phyloP scores from a whole-genome alignment of 1,140 invertebrate species.

The Brachionus rotundiformis region DNA sequence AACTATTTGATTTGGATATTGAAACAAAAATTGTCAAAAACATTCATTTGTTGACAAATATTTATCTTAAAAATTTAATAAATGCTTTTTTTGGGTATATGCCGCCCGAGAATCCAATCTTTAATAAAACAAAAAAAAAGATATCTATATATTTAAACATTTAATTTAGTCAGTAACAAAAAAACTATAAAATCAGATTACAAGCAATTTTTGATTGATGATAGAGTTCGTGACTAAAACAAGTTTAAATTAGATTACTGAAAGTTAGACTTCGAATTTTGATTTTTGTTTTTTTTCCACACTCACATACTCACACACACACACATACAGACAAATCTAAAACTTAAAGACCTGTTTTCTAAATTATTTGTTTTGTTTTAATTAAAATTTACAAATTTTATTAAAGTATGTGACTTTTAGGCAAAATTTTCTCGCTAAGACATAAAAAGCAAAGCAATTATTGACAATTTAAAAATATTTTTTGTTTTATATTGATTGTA shows the following conservation, averaged over 20 bases:
- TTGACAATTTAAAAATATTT: constrained; percentile 41
- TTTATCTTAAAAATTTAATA: constrained; percentile 1
- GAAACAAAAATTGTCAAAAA: constrained; percentile 20
- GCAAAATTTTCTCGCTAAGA: neutral
- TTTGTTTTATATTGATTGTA: neutral
- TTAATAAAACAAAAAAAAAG: constrained; percentile 2
- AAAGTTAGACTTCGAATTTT: neutral
- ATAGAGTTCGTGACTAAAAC: constrained; percentile 45
- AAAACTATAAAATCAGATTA: neutral
- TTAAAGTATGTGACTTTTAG: constrained; percentile 42
- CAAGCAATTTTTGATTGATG: constrained; percentile 38
- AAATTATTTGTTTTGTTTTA: constrained; percentile 45
- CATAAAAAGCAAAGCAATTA: constrained; percentile 38
- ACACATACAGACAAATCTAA: neutral
- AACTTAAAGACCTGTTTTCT: constrained; percentile 42
- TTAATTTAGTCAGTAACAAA: constrained; percentile 23
- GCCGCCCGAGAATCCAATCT: neutral
- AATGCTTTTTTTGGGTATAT: neutral
- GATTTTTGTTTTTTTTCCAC: neutral
- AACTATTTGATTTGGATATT: neutral
- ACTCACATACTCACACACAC: neutral
- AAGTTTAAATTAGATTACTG: constrained; percentile 42
- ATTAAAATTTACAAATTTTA: constrained; percentile 41
- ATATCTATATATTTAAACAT: constrained; percentile 24
- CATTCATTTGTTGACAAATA: neutral